Conservation (phyloP, 1,140 invertebrate genomes). For the Platyscapa corneri region DNA sequence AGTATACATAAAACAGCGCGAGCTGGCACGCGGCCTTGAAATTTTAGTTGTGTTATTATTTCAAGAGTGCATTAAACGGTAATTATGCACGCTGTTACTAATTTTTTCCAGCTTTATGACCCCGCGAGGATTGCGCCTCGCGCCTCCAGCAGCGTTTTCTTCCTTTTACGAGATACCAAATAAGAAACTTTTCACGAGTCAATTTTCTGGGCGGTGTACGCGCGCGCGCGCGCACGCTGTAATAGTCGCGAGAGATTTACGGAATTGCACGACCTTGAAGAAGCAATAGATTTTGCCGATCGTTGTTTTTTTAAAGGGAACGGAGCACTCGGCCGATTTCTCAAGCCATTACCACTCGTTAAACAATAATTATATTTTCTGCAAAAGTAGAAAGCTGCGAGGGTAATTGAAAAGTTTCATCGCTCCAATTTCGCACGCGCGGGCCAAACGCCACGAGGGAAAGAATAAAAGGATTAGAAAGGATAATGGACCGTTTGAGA, state of each 20-base stretch:
- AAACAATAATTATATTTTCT: neutral
- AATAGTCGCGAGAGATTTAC: neutral
- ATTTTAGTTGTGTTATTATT: conserved; percentile 15
- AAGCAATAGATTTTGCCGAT: neutral
- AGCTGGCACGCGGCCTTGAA: conserved; percentile 25
- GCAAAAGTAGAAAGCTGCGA: conserved; percentile 2
- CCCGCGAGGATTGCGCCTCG: neutral
- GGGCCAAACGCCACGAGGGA: neutral
- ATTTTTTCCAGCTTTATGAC: conserved; percentile 13
- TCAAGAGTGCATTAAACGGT: conserved; percentile 21
- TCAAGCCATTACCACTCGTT: neutral
- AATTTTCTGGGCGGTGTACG: neutral
- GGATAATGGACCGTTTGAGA: neutral
- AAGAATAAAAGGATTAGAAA: neutral
- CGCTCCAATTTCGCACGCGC: neutral
- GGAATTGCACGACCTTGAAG: conserved; percentile 11
- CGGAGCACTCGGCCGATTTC: neutral
- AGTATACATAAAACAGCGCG: neutral
- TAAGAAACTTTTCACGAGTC: conserved; percentile 7
- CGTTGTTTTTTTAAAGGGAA: conserved; percentile 11
- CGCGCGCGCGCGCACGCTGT: too few species aligned
- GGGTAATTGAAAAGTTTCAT: neutral
- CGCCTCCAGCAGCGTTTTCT: neutral
- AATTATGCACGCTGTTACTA: conserved; percentile 18
- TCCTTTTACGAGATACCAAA: neutral